These are phyloP conservation scores for Bothrops jararaca DNA, from an alignment of 2,113 vertebrate genomes.

Conservation along the genomic window DNA sequence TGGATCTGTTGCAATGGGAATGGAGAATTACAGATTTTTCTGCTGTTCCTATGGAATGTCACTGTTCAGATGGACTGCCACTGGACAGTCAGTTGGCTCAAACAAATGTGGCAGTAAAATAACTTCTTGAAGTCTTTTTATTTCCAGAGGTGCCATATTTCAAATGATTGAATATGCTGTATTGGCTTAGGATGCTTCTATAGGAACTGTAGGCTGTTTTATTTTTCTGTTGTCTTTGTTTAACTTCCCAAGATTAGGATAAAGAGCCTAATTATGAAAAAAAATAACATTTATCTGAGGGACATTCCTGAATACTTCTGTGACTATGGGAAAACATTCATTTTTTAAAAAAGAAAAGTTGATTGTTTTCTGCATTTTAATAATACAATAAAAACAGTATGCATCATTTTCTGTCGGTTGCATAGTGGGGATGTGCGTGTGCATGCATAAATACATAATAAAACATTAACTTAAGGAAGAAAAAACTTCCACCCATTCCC, in stretches of 20 bases:
- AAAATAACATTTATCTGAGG: not conserved
- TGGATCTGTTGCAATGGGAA: not conserved
- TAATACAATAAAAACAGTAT: not conserved
- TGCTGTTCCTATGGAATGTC: not conserved
- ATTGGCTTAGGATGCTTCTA: not conserved
- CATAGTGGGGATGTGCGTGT: not conserved
- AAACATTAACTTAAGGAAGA: not conserved
- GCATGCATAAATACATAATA: not conserved
- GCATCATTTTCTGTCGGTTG: not conserved
- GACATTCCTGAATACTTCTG: not conserved
- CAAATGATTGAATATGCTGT: not conserved
- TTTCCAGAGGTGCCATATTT: not conserved
- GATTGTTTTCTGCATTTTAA: not conserved
- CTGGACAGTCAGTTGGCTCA: not conserved
- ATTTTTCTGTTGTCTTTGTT: not conserved
- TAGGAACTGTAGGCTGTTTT: not conserved
- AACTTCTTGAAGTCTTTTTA: not conserved
- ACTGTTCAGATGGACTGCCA: not conserved
- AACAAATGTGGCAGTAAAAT: not conserved
- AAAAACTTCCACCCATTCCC: not conserved
- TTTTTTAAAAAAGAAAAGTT: not conserved
- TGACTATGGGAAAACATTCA: not conserved
- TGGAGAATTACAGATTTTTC: not conserved
- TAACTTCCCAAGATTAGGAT: not conserved
- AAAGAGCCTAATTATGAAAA: not conserved